phyloP scores from a whole-genome alignment of 1,140 invertebrate species.

The Nylanderia fulva region DNA sequence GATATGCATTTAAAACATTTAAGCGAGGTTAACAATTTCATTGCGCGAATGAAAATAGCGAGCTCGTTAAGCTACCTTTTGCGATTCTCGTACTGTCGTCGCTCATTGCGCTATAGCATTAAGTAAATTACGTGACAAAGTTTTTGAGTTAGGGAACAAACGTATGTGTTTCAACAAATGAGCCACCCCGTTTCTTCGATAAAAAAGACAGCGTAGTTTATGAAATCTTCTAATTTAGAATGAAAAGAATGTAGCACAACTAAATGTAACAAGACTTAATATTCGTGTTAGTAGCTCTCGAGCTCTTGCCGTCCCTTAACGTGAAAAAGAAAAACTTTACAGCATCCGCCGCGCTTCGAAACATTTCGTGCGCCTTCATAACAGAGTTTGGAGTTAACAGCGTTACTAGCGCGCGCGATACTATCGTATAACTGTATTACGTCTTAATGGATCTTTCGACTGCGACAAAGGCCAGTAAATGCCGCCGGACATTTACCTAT shows the following conservation, averaged over 20 bases:
- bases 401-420: constrained; percentile 43
- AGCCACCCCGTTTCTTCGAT: neutral
- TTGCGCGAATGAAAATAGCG: constrained; percentile 30
- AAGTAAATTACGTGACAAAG: constrained; percentile 52
- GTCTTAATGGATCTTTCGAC: constrained; percentile 57
- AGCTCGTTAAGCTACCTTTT: constrained; percentile 47
- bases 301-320: neutral
- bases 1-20: constrained; percentile 37
- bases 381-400: constrained; percentile 52
- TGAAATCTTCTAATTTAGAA: neutral
- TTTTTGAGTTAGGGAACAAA: constrained; percentile 16
- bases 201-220: neutral
- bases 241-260: neutral
- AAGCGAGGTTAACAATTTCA: constrained; percentile 53
- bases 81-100: constrained; percentile 50
- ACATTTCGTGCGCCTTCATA: constrained; percentile 48
- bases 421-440: constrained; percentile 42
- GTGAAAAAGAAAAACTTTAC: constrained; percentile 12
- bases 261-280: constrained; percentile 16
- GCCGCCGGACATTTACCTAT: constrained; percentile 30
- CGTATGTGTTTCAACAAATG: constrained; percentile 3
- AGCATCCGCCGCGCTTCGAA: neutral
- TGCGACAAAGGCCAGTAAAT: constrained; percentile 45
- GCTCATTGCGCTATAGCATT: constrained; percentile 44
- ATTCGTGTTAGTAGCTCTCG: neutral